These are phyloP conservation scores for Diploscapter pachys DNA, from an alignment of 1,140 invertebrate species.

Conservation along the genomic window DNA sequence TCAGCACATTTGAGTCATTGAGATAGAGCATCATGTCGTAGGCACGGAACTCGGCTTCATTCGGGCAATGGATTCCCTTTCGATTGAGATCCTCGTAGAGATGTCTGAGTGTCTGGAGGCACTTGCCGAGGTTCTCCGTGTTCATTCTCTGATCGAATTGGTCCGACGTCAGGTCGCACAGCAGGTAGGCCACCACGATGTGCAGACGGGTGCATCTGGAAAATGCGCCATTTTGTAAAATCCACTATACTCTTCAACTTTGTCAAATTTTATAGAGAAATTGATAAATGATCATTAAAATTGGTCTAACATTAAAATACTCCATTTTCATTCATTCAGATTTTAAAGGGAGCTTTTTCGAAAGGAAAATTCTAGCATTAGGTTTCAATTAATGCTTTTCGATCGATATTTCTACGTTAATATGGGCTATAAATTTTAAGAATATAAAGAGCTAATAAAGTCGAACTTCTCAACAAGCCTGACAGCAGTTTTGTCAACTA, in stretches of 20 bases:
- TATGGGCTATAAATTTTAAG: slow-evolving; percentile 64
- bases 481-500: slow-evolving; percentile 75
- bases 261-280: background rate
- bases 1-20: slow-evolving; percentile 84
- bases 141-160: slow-evolving; percentile 93
- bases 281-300: background rate
- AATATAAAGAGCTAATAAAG: slow-evolving; percentile 60
- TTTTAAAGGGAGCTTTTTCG: too few species aligned
- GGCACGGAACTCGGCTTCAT: slow-evolving; percentile 84
- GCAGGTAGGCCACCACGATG: slow-evolving; percentile 69
- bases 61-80: slow-evolving; percentile 18
- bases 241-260: background rate
- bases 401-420: slow-evolving; percentile 76
- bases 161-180: slow-evolving; percentile 79
- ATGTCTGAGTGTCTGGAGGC: slow-evolving; percentile 86
- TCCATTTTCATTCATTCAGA: background rate
- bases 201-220: slow-evolving; percentile 32
- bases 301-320: background rate
- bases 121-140: slow-evolving; percentile 90
- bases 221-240: too few species aligned
- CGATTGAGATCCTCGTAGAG: slow-evolving; percentile 75
- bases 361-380: slow-evolving; percentile 9
- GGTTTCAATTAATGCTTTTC: background rate
- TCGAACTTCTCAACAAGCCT: slow-evolving; percentile 81
- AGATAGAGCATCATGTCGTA: slow-evolving; percentile 90